Base-by-base conservation (phyloP, 2,888 invertebrate genomes). In the Alloscopus bannaensis region DNA sequence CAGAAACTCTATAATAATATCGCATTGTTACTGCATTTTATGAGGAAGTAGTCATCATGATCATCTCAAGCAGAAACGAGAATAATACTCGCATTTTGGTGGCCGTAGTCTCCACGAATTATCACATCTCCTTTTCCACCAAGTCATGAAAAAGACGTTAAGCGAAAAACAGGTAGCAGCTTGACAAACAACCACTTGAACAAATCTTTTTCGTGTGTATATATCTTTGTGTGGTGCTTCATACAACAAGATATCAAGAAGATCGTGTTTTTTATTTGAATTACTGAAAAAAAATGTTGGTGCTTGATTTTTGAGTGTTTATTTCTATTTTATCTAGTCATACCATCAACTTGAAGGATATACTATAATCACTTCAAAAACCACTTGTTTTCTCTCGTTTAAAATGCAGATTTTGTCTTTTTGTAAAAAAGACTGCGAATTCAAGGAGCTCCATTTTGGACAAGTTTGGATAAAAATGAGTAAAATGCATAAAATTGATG, bases 81-180 rank as follows among this genome's bases (percentile, higher is more conserved):
- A 8, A 6, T 36, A 47, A n/a, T 47, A 13, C 47, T n/a, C n/a
- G 18, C 47, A n/a, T 3, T 6, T 60, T n/a, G n/a, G n/a, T n/a
- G n/a, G n/a, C 45, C 36, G 20, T 52, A 52, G 16, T 36, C 42
- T 45, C 62, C 26, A 71, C 60, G 71, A 71, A 71, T 71, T 71
- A 71, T 71, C 71, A 71, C 62, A 70, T 22, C 26, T 59, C 36
- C 22, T 1, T 22, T 28, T 52, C 69, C 45, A 29, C 64, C 73
- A 64, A 73, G 73, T 73, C 73, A 73, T 73, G 73, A 73, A 73
- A 73, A 73, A 73, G 73, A 65, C 73, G 73, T 73, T 73, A 72
- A 73, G 64, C 20, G 65, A 29, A 73, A 73, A 73, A 73, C 73
- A 20, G 57, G 73, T 73, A 73, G 73, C 73, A 18, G 28, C 73